Evolutionary conservation across 2,888 invertebrate species (phyloP), one percentile per base, ranked within the genome.

Genomic region (Harmothoe impar): DNA sequence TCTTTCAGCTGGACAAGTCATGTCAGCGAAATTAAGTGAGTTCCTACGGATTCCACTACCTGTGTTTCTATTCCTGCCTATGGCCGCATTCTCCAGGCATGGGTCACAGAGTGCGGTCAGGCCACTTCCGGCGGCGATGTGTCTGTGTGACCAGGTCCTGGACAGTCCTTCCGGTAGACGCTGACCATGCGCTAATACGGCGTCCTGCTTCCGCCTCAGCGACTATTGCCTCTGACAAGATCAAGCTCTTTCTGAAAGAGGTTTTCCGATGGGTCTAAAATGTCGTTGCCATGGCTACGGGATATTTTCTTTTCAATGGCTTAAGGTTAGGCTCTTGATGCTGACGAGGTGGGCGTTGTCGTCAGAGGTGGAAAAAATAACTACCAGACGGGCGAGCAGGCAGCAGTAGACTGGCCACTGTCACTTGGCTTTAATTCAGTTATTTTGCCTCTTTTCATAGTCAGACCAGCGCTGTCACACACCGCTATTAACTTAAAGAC

Each of bases 161-260:
- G 31, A n/a, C 15, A 29, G 25, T 29, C n/a, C 72, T 29, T 72
- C 72, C 72, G 72, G 31, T 72, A 15, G 31, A n/a, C 62, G 62
- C 15, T 25, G 29, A 15, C n/a, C 72, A 72, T 23, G 31, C 25
- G 0, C 62, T 62, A n/a, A 72, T 15, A 29, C 29, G 72, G 72
- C 29, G 62, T 25, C 72, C 68, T 20, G 29, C 72, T 29, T 72
- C 72, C 72, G 72, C 29, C 72, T 72, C 72, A 3, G 72, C 29
- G 31, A 29, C 72, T 7, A 62, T 62, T 29, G 29, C 72, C 29
- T 15, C 29, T 29, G 72, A 72, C 72, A 72, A 62, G 72, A 72
- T 72, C 72, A 72, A 72, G 72, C 62, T 43, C 62, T 62, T n/a
- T 3, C n/a, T 29, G 72, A n/a, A 72, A 72, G 72, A 29, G 72